Evolutionary conservation across 2,113 vertebrate species (phyloP).

Genomic region (Pogona vitticeps): DNA sequence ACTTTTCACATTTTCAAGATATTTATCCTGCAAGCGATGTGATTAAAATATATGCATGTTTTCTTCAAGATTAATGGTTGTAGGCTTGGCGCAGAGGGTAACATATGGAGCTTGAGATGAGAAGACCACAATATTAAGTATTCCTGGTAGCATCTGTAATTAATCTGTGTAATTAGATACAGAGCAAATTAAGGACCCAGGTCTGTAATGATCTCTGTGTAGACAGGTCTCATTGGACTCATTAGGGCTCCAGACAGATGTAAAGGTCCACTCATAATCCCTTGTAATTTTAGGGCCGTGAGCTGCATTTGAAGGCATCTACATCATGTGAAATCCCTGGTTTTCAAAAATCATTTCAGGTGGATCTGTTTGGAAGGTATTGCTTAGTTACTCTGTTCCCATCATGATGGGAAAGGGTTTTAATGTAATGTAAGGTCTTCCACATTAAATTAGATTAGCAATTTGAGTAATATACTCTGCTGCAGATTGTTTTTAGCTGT

Average conservation of each 20-base stretch:
- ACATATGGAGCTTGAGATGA: conserved; percentile 9
- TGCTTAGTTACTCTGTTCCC: background rate
- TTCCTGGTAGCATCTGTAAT: conserved; percentile 4
- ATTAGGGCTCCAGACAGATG: background rate
- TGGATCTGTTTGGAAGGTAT: background rate
- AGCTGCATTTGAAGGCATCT: background rate
- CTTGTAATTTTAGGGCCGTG: fast-evolving
- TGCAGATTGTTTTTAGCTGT: background rate
- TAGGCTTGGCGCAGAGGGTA: background rate
- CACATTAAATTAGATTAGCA: background rate
- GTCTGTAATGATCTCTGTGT: conserved; percentile 4
- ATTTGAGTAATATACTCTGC: background rate
- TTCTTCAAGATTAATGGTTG: background rate
- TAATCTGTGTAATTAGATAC: conserved; percentile 26
- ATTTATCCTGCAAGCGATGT: background rate
- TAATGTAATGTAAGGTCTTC: background rate
- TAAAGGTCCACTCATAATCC: background rate
- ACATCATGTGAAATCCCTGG: fast-evolving
- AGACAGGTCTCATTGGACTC: background rate
- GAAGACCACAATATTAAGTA: background rate
- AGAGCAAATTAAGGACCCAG: conserved; percentile 21
- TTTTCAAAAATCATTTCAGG: background rate
- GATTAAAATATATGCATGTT: background rate
- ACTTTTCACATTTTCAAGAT: background rate
- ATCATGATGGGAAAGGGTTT: background rate